Conservation (phyloP, 2,888 invertebrate species). For the Psylliodes chrysocephalus region DNA sequence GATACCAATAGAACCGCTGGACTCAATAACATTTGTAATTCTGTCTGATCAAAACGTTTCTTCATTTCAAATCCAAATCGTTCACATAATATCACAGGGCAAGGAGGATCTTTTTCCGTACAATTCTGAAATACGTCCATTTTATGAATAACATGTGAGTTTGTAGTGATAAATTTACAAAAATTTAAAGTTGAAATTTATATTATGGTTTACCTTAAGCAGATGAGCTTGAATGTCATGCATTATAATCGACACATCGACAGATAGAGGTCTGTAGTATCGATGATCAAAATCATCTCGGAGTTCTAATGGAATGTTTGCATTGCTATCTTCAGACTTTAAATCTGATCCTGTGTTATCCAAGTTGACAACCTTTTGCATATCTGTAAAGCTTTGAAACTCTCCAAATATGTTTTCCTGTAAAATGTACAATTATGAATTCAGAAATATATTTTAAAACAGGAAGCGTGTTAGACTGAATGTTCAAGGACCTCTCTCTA, state of each 20-base stretch:
- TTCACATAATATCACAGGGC: conserved; percentile 89
- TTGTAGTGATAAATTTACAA: too few species aligned
- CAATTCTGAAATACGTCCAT: conserved; percentile 80
- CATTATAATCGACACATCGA: conserved; percentile 91
- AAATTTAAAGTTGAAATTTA: too few species aligned
- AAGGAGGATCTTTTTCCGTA: conserved; percentile 88
- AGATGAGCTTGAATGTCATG: conserved; percentile 97
- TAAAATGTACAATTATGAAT: conserved; percentile 45
- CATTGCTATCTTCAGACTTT: conserved; percentile 74
- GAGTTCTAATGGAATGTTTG: conserved; percentile 79
- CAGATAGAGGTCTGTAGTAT: conserved; percentile 88
- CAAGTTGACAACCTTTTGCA: conserved; percentile 72
- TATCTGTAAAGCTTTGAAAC: conserved; percentile 93
- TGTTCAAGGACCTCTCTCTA: too few species aligned
- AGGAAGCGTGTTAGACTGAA: too few species aligned
- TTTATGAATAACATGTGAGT: too few species aligned
- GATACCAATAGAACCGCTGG: conserved; percentile 86
- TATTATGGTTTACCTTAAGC: conserved; percentile 71
- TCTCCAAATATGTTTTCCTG: conserved; percentile 97
- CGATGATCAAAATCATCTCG: conserved; percentile 86
- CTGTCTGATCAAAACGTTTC: conserved; percentile 91
- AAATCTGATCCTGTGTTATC: conserved; percentile 64
- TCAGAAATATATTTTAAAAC: too few species aligned
- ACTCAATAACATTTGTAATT: conserved; percentile 88
- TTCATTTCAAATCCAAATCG: conserved; percentile 97